Percentiles rank a stretch among this genome's conserved stretches.
These are phyloP conservation scores for Oxytorus armatus DNA, from an alignment of 2,888 invertebrate genomes.

Conservation along the genomic window DNA sequence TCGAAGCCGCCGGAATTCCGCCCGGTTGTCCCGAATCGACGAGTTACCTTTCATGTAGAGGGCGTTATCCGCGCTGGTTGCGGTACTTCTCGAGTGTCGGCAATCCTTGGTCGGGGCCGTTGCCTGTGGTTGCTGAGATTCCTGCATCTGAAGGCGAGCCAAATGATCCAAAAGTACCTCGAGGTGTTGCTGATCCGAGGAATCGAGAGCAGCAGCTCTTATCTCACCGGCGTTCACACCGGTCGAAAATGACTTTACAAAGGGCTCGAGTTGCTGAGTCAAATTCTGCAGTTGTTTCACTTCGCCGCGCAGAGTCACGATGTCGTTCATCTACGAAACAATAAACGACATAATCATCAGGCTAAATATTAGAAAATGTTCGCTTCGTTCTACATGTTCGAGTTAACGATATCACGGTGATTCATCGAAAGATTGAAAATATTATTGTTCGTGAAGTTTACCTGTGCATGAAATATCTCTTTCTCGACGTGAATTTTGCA, in stretches of 20 bases:
- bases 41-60: slow-evolving; percentile 82
- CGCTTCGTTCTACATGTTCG: too few relatives aligned
- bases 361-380: too few relatives aligned
- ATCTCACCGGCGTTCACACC: slow-evolving; percentile 80
- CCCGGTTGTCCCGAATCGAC: too few relatives aligned
- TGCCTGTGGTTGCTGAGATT: slow-evolving; percentile 74
- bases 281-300: slow-evolving; percentile 88
- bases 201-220: slow-evolving; percentile 80
- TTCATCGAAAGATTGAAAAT: too few relatives aligned
- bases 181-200: slow-evolving; percentile 85
- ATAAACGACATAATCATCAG: neutral
- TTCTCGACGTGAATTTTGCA: slow-evolving; percentile 90
- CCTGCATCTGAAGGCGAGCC: slow-evolving; percentile 83
- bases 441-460: too few relatives aligned
- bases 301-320: slow-evolving; percentile 88
- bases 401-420: too few relatives aligned
- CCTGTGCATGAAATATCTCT: slow-evolving; percentile 87
- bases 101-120: slow-evolving; percentile 80
- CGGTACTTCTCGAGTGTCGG: slow-evolving; percentile 77
- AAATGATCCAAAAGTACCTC: slow-evolving; percentile 86
- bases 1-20: too few relatives aligned
- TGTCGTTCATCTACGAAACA: slow-evolving; percentile 88
- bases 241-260: slow-evolving; percentile 86
- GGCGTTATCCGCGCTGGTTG: slow-evolving; percentile 81
- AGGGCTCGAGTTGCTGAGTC: slow-evolving; percentile 88